phyloP scores from a whole-genome alignment of 2,797 vertebrate genomes.

The Gadopsis marmoratus region DNA sequence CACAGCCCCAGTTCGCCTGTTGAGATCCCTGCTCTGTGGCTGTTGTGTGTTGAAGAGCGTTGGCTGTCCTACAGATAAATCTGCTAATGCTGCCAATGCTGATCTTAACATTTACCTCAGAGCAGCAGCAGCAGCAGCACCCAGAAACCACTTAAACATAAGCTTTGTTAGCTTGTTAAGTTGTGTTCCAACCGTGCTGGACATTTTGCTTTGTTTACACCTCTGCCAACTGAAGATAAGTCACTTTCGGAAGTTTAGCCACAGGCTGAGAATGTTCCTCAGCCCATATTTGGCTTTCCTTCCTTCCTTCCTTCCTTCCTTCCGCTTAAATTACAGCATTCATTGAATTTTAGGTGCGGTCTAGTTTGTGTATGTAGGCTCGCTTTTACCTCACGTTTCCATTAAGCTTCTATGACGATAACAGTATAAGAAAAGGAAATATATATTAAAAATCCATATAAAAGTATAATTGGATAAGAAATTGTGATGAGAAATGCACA shows the following conservation, averaged over 20 bases:
- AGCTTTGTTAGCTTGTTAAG: conserved; percentile 40
- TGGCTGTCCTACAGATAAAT: conserved; percentile 27
- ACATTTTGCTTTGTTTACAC: conserved; percentile 68
- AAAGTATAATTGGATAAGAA: not conserved
- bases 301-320: not conserved
- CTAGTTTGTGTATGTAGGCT: conserved; percentile 17
- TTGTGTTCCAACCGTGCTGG: conserved; percentile 40
- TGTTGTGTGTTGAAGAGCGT: conserved; percentile 35
- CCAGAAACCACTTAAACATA: conserved; percentile 31
- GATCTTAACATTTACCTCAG: conserved; percentile 44
- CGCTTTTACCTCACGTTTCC: not conserved
- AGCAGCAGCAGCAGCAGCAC: conserved; percentile 23
- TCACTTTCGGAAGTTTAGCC: conserved; percentile 47
- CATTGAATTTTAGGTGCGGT: conserved; percentile 20
- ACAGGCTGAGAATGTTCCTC: conserved; percentile 44
- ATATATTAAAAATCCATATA: not conserved
- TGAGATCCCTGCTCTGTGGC: conserved; percentile 32
- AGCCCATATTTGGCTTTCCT: conserved; percentile 32
- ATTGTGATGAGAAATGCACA: not conserved
- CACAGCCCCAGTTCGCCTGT: conserved; percentile 31
- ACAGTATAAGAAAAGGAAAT: not conserved
- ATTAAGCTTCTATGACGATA: not conserved
- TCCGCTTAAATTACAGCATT: conserved; percentile 28
- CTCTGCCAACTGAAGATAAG: conserved; percentile 55
- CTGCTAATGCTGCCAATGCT: conserved; percentile 41